Conservation (phyloP, 2,888 invertebrate species). For the Lysandra bellargus region DNA sequence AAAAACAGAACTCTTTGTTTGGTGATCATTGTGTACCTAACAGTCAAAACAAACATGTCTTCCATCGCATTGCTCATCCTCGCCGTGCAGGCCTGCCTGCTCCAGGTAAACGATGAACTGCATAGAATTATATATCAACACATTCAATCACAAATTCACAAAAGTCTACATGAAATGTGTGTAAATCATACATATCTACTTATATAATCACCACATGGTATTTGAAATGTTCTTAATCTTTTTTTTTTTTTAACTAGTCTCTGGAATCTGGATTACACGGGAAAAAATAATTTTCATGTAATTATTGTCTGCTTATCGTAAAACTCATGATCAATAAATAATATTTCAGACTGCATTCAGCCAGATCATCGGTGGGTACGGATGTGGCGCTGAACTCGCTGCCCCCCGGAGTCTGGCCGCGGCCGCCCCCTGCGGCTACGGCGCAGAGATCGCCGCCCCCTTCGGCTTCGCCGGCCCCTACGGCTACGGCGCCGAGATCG, state of each 20-base stretch:
- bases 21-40: conserved; percentile 41
- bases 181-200: no score
- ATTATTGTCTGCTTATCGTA: no score
- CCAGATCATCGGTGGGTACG: neutral
- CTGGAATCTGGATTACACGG: no score
- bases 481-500: neutral
- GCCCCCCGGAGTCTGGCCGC: conserved; percentile 18
- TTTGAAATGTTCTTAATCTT: no score
- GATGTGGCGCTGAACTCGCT: conserved; percentile 3
- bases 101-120: conserved; percentile 11
- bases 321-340: neutral
- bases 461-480: conserved; percentile 33
- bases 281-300: no score
- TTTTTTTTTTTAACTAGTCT: no score
- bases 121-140: neutral
- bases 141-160: neutral
- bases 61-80: conserved; percentile 46
- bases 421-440: conserved; percentile 38
- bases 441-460: conserved; percentile 46
- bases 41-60: conserved; percentile 46
- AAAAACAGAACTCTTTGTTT: conserved; percentile 32
- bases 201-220: no score
- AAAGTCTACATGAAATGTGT: neutral
- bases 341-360: conserved; percentile 32
- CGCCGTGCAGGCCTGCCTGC: conserved; percentile 48